Evolutionary conservation across 2,888 invertebrate genomes (phyloP).

Genomic region (Petrolisthes manimaculis): DNA sequence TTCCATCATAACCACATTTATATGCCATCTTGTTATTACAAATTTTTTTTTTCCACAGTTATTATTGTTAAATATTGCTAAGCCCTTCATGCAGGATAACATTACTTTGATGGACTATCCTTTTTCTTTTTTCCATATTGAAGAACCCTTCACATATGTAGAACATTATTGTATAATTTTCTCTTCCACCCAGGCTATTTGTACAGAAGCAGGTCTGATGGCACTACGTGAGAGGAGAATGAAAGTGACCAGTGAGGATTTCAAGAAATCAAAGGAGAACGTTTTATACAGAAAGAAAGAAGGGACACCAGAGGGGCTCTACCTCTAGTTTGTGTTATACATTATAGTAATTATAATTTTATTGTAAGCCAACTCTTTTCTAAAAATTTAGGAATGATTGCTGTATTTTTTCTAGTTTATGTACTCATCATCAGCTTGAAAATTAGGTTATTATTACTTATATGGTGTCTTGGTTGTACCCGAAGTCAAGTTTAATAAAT

Average conservation of each 20-base stretch:
- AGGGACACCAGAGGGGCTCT: slow-evolving; percentile 98
- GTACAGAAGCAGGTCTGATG: slow-evolving; percentile 98
- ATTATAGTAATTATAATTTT: neutral
- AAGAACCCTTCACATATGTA: neutral
- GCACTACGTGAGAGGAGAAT: slow-evolving; percentile 96
- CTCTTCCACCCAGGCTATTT: slow-evolving; percentile 84
- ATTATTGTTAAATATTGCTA: too few species aligned
- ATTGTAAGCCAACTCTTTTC: too few species aligned
- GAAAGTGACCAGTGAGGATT: slow-evolving; percentile 99
- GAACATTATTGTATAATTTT: neutral
- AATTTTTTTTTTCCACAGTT: too few species aligned
- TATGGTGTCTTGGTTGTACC: too few species aligned
- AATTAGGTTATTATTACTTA: too few species aligned
- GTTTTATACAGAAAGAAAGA: slow-evolving; percentile 99
- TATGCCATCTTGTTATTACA: too few species aligned
- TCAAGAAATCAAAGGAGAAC: slow-evolving; percentile 99
- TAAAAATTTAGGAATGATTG: too few species aligned
- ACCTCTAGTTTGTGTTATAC: slow-evolving; percentile 78
- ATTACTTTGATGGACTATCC: neutral
- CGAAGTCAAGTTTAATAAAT: too few species aligned
- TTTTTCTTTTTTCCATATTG: neutral
- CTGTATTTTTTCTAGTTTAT: neutral
- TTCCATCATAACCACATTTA: too few species aligned
- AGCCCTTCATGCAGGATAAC: too few species aligned
- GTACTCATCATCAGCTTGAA: neutral